A percentile compares a stretch with the other conserved stretches of the same genome.
phyloP scores from a whole-genome alignment of 2,888 invertebrate genomes.

The Ganaspis brasiliensis region DNA sequence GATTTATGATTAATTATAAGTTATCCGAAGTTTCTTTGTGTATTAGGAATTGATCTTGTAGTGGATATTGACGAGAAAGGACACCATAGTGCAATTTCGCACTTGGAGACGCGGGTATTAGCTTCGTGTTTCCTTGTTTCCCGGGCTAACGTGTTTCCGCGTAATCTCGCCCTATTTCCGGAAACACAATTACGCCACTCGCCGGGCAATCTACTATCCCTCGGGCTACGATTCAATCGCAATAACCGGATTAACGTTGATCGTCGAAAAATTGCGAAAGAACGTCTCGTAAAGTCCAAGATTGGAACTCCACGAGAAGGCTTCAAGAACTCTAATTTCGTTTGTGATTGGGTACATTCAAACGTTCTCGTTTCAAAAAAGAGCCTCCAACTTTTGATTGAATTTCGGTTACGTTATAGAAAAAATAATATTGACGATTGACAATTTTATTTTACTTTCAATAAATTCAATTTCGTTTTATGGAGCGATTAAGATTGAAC shows the following conservation, averaged over 20 bases:
- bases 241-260: constrained; percentile 54
- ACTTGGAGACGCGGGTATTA: constrained; percentile 42
- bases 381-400: constrained; percentile 2
- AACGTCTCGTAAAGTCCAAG: background rate
- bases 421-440: background rate
- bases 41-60: background rate
- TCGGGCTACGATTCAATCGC: constrained; percentile 56
- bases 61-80: background rate
- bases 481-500: too few relatives aligned
- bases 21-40: background rate
- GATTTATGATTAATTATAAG: background rate
- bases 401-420: background rate
- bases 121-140: constrained; percentile 52
- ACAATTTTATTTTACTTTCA: too few relatives aligned
- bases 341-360: constrained; percentile 5
- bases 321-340: background rate
- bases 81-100: background rate
- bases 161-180: constrained; percentile 56
- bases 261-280: constrained; percentile 47
- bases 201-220: constrained; percentile 35
- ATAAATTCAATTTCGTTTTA: too few relatives aligned
- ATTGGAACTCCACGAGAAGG: background rate
- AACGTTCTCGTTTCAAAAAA: background rate
- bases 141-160: constrained; percentile 57
- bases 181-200: constrained; percentile 59